Percentiles rank a stretch among this genome's conserved stretches.
These are phyloP conservation scores for Aphis craccivora DNA, from an alignment of 1,140 invertebrate species.

Conservation along the genomic window DNA sequence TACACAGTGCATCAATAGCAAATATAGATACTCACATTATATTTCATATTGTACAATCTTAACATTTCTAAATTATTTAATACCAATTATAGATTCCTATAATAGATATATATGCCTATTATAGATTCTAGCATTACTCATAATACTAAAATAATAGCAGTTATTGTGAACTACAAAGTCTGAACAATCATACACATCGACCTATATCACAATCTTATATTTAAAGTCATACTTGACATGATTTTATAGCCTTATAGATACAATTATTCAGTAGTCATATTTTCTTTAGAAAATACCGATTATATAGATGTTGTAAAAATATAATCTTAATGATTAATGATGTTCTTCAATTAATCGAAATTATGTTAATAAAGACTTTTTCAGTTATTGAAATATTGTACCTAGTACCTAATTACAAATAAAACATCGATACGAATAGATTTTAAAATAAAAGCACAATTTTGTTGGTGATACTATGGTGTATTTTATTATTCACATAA, in stretches of 20 bases:
- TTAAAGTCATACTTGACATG: background rate
- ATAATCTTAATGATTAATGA: background rate
- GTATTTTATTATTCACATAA: background rate
- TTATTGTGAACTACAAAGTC: background rate
- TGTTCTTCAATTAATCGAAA: too few relatives aligned
- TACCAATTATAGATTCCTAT: too few relatives aligned
- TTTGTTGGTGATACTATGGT: too few relatives aligned
- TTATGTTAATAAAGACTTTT: background rate
- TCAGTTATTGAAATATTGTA: background rate
- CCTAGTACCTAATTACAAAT: too few relatives aligned
- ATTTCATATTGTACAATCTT: too few relatives aligned
- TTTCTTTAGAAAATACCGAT: background rate
- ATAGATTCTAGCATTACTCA: background rate
- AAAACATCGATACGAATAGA: background rate
- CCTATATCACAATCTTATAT: background rate
- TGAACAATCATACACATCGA: background rate
- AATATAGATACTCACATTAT: background rate
- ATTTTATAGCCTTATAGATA: too few relatives aligned
- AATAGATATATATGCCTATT: too few relatives aligned
- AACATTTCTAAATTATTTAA: background rate
- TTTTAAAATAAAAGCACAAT: background rate
- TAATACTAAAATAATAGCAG: background rate
- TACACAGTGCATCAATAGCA: background rate
- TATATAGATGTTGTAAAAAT: background rate
- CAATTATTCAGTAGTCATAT: too few relatives aligned